phyloP scores from a whole-genome alignment of 2,797 vertebrate genomes.

The Sebastes aleutianus region DNA sequence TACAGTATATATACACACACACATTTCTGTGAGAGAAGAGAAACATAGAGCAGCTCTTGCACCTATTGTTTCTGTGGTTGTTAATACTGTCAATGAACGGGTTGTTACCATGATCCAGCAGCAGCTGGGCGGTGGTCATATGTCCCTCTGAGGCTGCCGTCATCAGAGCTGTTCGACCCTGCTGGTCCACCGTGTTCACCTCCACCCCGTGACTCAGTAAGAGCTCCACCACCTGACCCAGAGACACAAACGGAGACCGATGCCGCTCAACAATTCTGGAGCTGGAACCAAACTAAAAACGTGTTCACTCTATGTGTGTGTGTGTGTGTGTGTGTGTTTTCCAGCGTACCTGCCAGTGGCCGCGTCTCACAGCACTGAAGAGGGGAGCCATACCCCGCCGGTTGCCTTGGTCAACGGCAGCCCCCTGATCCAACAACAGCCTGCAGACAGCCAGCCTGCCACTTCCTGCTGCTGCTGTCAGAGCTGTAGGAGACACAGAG shows the following conservation, averaged over 20 bases:
- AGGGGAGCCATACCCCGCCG: slow-evolving; percentile 84
- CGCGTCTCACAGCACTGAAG: slow-evolving; percentile 89
- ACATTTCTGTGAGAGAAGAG: background rate
- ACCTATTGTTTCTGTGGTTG: background rate
- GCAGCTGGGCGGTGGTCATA: slow-evolving; percentile 88
- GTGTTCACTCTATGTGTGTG: background rate
- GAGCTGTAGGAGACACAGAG: slow-evolving; percentile 45
- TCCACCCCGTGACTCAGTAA: slow-evolving; percentile 90
- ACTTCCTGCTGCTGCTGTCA: slow-evolving; percentile 69
- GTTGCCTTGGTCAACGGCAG: slow-evolving; percentile 82
- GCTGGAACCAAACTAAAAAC: background rate
- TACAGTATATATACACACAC: too few species aligned
- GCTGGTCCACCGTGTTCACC: slow-evolving; percentile 93
- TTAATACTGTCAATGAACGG: background rate
- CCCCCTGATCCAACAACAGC: slow-evolving; percentile 85
- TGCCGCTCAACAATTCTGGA: background rate
- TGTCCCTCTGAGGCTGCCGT: slow-evolving; percentile 96
- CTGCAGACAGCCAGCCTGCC: slow-evolving; percentile 66
- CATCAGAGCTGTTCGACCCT: slow-evolving; percentile 94
- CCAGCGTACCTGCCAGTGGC: slow-evolving; percentile 89
- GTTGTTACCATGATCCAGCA: slow-evolving; percentile 90
- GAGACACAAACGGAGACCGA: background rate
- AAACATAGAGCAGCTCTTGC: background rate
- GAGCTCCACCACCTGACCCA: slow-evolving; percentile 89
- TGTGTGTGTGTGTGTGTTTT: background rate